Conservation (phyloP, 2,888 invertebrate species). For the Antheraea yamamai region DNA sequence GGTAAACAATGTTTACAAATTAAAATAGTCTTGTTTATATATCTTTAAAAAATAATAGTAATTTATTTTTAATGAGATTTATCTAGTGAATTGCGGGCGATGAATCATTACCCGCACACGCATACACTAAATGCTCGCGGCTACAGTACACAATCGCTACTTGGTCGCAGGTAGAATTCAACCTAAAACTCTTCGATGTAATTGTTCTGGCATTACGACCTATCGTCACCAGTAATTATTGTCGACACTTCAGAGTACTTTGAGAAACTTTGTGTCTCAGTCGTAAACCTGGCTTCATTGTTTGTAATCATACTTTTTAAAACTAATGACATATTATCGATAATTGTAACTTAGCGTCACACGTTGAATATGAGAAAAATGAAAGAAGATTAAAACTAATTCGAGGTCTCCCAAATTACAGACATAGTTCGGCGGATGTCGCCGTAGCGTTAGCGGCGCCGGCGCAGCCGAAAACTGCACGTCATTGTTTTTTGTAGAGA, state of each 20-base stretch:
- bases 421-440: constrained; percentile 75
- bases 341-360: constrained; percentile 72
- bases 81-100: not conserved
- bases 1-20: not conserved
- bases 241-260: constrained; percentile 49
- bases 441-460: constrained; percentile 73
- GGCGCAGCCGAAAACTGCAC: constrained; percentile 74
- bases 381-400: constrained; percentile 77
- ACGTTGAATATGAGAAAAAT: constrained; percentile 61
- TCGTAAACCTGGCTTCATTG: constrained; percentile 42
- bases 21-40: not conserved
- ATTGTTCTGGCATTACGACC: constrained; percentile 64
- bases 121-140: not conserved
- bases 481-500: constrained; percentile 80
- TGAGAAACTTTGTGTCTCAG: constrained; percentile 48
- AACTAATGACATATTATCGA: constrained; percentile 78
- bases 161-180: constrained; percentile 22
- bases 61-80: not conserved
- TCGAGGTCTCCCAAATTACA: constrained; percentile 80
- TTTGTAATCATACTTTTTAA: constrained; percentile 71
- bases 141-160: not conserved
- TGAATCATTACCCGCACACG: not conserved
- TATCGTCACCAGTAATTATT: constrained; percentile 57
- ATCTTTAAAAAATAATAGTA: not conserved
- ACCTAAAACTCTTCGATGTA: constrained; percentile 47